Percentiles rank a stretch among this genome's conserved stretches.
phyloP scores from a whole-genome alignment of 2,797 vertebrate genomes.

The Myotis findleyi region DNA sequence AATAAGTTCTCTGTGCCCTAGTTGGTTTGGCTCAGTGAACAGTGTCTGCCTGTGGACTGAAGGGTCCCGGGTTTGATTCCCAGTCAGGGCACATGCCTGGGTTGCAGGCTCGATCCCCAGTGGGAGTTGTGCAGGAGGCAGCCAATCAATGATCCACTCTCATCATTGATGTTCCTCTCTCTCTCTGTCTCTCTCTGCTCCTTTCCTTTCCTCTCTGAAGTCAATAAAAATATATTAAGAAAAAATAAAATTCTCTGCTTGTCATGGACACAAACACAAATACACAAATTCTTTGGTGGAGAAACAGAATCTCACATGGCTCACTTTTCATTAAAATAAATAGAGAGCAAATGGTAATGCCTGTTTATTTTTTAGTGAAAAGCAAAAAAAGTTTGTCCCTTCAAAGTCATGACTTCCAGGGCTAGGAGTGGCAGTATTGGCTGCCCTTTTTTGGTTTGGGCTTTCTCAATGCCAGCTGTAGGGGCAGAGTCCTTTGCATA shows the following conservation, averaged over 20 bases:
- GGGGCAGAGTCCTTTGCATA: background rate
- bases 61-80: no score
- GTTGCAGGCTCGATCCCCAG: no score
- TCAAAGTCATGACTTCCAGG: background rate
- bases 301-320: background rate
- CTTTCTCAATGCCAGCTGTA: background rate
- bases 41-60: no score
- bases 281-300: background rate
- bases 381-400: background rate
- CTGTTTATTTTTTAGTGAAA: background rate
- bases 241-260: background rate
- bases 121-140: no score
- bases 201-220: no score
- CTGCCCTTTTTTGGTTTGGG: background rate
- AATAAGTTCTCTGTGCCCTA: background rate
- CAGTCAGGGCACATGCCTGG: no score
- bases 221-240: no score
- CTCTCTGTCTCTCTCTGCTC: no score
- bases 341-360: background rate
- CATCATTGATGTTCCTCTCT: no score
- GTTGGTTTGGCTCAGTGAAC: no score
- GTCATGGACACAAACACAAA: background rate
- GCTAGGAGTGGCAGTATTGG: background rate
- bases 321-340: conserved; percentile 33
- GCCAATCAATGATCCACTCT: no score